Conservation (phyloP, 2,113 vertebrate species). For the Morone saxatilis region DNA sequence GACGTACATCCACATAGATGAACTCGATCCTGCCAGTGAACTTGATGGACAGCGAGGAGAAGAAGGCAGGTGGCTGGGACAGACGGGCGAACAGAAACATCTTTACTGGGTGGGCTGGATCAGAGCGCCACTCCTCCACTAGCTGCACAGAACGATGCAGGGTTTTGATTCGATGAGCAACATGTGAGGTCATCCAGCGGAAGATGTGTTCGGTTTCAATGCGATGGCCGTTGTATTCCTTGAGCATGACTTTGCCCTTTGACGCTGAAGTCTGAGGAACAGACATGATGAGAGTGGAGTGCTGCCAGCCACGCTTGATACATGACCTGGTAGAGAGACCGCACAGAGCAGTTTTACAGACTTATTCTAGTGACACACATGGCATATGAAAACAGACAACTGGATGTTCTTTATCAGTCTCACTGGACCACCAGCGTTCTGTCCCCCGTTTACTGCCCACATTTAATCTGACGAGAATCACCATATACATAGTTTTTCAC, state of each 20-base stretch:
- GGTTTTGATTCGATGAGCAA: constrained; percentile 95
- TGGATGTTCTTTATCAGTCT: neutral
- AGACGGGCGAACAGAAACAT: constrained; percentile 95
- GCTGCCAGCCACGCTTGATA: constrained; percentile 93
- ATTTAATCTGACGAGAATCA: too few relatives aligned
- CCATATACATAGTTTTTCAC: too few relatives aligned
- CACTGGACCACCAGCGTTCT: neutral
- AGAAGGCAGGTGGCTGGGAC: constrained; percentile 94
- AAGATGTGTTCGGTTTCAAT: constrained; percentile 94
- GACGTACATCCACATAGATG: constrained; percentile 95
- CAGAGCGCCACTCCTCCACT: constrained; percentile 92
- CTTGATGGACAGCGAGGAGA: constrained; percentile 96
- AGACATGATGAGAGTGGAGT: constrained; percentile 96
- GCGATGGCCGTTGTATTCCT: constrained; percentile 90
- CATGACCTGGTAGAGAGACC: constrained; percentile 87
- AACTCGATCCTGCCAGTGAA: constrained; percentile 98
- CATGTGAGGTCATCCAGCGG: constrained; percentile 96
- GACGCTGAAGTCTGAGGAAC: constrained; percentile 97
- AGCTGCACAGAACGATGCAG: constrained; percentile 88
- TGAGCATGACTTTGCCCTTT: constrained; percentile 97
- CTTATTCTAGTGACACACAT: neutral
- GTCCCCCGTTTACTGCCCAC: too few relatives aligned
- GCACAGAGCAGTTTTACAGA: neutral
- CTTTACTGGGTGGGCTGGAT: constrained; percentile 90
- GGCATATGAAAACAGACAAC: neutral